Evolutionary conservation across 2,797 vertebrate species (phyloP).

Genomic region (Carcharodon carcharias): DNA sequence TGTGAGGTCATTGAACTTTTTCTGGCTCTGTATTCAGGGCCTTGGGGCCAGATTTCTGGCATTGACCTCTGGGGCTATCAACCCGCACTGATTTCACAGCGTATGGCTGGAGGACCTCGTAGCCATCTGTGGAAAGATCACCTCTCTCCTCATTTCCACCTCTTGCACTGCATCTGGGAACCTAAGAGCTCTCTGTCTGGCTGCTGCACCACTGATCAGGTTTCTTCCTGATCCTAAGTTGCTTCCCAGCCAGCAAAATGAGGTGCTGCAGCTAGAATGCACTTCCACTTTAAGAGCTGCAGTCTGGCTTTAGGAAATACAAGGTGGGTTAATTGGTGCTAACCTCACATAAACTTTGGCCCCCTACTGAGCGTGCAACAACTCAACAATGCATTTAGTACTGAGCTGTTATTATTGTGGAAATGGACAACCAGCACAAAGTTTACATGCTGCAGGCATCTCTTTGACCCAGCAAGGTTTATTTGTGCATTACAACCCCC

Average conservation of each 20-base stretch:
- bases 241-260: neutral
- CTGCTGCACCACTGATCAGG: neutral
- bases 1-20: too few relatives aligned
- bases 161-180: neutral
- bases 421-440: neutral
- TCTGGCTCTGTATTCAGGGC: too few relatives aligned
- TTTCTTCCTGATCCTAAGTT: neutral
- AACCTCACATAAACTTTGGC: neutral
- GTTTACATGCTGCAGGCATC: neutral
- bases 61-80: too few relatives aligned
- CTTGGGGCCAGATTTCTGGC: too few relatives aligned
- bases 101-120: neutral
- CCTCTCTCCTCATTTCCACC: neutral
- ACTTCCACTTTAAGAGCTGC: neutral
- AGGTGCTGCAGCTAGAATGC: neutral
- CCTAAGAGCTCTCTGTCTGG: neutral
- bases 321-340: neutral
- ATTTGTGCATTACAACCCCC: neutral
- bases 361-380: neutral
- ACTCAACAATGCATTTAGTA: neutral
- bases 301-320: too few relatives aligned
- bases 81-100: too few relatives aligned
- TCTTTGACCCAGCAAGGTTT: neutral
- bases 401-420: too few relatives aligned
- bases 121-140: neutral